These are phyloP conservation scores for Pocillopora grandis DNA, from an alignment of 92 coral and sea anemone species.

Conservation along the genomic window DNA sequence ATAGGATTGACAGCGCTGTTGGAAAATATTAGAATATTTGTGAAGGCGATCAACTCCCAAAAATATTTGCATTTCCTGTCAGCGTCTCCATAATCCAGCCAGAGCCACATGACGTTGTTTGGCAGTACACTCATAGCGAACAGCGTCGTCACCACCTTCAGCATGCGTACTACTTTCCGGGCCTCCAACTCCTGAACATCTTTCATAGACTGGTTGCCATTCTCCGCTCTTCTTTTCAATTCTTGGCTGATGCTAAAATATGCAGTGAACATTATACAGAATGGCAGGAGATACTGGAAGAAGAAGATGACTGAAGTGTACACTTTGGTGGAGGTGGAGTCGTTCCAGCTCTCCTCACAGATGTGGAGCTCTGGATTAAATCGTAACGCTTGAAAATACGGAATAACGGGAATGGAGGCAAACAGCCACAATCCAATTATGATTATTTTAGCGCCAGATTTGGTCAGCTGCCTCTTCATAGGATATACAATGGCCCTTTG, in stretches of 20 bases:
- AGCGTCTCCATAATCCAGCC: slow-evolving; percentile 85
- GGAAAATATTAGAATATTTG: slow-evolving; percentile 74
- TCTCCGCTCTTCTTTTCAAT: slow-evolving; percentile 42
- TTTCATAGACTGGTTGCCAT: slow-evolving; percentile 50
- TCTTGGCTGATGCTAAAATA: slow-evolving; percentile 73
- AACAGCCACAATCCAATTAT: neutral
- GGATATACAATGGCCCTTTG: slow-evolving; percentile 87
- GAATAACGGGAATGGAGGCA: neutral
- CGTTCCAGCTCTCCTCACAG: slow-evolving; percentile 8
- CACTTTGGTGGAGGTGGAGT: slow-evolving; percentile 35
- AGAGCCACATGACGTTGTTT: slow-evolving; percentile 86
- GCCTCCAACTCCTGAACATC: slow-evolving; percentile 70
- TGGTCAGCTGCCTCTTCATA: slow-evolving; percentile 59
- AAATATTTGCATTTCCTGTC: slow-evolving; percentile 52
- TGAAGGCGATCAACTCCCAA: slow-evolving; percentile 73
- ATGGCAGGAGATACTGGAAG: slow-evolving; percentile 40
- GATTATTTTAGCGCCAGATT: slow-evolving; percentile 57
- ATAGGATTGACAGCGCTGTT: slow-evolving; percentile 88
- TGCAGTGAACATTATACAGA: slow-evolving; percentile 40
- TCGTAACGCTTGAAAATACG: neutral
- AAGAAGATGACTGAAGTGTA: slow-evolving; percentile 65
- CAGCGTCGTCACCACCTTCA: slow-evolving; percentile 70
- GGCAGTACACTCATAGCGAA: slow-evolving; percentile 85
- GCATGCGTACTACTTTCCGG: slow-evolving; percentile 77
- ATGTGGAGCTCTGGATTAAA: neutral